These are phyloP conservation scores for Metallyticus violacea DNA, from an alignment of 2,888 invertebrate species.

Conservation along the genomic window DNA sequence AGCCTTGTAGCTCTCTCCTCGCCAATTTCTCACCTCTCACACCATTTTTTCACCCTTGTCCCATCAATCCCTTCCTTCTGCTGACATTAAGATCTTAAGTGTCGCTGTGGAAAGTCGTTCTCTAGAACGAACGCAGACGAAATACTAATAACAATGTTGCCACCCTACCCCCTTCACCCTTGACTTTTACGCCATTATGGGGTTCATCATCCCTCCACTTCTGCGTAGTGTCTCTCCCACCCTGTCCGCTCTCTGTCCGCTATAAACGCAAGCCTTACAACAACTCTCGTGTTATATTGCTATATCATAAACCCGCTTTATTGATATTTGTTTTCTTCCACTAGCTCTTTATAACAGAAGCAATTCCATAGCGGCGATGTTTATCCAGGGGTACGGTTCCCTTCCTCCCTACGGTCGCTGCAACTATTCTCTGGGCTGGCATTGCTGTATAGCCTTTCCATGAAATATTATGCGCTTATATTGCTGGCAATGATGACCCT, in stretches of 20 bases:
- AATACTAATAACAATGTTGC: constrained; percentile 15
- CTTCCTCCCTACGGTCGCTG: no score
- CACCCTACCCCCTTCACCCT: not conserved
- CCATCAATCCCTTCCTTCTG: not conserved
- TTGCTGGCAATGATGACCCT: not conserved
- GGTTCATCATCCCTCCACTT: constrained; percentile 2
- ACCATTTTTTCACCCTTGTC: not conserved
- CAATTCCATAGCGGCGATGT: not conserved
- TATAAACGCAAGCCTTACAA: not conserved
- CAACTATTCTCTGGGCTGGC: not conserved
- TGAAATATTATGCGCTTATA: not conserved
- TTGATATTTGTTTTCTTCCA: constrained; percentile 24
- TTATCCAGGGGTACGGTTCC: no score
- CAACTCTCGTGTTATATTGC: constrained; percentile 9
- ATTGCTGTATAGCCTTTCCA: not conserved
- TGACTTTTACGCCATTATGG: not conserved
- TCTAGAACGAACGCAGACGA: not conserved
- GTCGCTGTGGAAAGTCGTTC: not conserved
- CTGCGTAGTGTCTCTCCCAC: not conserved
- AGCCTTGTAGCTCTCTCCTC: not conserved
- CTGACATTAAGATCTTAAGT: not conserved
- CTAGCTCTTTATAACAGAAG: not conserved
- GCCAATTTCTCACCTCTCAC: not conserved
- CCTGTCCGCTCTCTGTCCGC: not conserved
- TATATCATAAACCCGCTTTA: constrained; percentile 21